These are phyloP conservation scores for Grammomys dolichurus DNA, from an alignment of 2,113 vertebrate species.

Conservation along the genomic window DNA sequence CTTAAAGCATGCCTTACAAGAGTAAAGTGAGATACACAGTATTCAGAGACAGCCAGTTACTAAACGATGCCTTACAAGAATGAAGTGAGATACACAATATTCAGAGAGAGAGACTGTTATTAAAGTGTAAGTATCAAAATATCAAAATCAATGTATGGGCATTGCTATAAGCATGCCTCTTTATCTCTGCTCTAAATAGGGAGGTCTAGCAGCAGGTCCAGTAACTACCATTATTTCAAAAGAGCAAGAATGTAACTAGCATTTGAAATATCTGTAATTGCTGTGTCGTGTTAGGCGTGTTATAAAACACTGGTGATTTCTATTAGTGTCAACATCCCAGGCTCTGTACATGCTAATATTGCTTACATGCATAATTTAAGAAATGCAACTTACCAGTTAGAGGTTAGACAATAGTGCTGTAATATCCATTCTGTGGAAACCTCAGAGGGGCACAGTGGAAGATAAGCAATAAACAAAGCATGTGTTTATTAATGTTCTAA, in stretches of 20 bases:
- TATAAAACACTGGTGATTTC: slow-evolving; percentile 59
- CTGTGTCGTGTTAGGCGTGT: not conserved
- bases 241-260: slow-evolving; percentile 10
- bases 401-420: slow-evolving; percentile 37
- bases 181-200: slow-evolving; percentile 45
- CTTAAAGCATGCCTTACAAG: slow-evolving; percentile 34
- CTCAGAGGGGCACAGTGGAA: not conserved
- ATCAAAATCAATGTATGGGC: slow-evolving; percentile 51
- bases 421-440: slow-evolving; percentile 2
- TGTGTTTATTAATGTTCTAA: slow-evolving; percentile 14
- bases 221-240: slow-evolving; percentile 42
- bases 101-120: slow-evolving; percentile 33
- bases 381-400: slow-evolving; percentile 52
- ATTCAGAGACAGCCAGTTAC: slow-evolving; percentile 28
- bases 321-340: slow-evolving; percentile 45
- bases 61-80: slow-evolving; percentile 33
- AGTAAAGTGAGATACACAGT: slow-evolving; percentile 2
- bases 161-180: not conserved
- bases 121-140: slow-evolving; percentile 48
- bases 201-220: not conserved
- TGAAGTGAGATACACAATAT: not conserved
- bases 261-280: slow-evolving; percentile 47
- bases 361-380: slow-evolving; percentile 55
- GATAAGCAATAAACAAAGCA: slow-evolving; percentile 36
- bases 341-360: slow-evolving; percentile 23